Percentiles rank a stretch among this genome's conserved stretches.
phyloP scores from a whole-genome alignment of 1,140 invertebrate genomes.

The Laodelphax striatellus region DNA sequence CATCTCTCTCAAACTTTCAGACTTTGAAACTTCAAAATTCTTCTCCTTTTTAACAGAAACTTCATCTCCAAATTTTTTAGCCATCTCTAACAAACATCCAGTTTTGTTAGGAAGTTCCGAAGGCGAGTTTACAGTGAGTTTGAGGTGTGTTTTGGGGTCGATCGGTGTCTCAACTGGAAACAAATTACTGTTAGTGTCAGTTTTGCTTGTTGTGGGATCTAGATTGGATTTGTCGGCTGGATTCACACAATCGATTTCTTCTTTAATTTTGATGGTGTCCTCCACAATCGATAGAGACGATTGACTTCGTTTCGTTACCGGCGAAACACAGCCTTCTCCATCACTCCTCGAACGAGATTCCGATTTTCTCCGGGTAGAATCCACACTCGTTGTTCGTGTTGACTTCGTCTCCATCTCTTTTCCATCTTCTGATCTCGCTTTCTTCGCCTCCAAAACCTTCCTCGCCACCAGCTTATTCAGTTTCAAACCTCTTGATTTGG shows the following conservation, averaged over 20 bases:
- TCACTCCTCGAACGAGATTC: too few relatives aligned
- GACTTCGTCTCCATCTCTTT: too few relatives aligned
- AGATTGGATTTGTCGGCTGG: neutral
- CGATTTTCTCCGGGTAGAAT: too few relatives aligned
- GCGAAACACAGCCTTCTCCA: too few relatives aligned
- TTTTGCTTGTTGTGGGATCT: neutral
- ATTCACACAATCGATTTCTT: neutral
- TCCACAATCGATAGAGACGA: too few relatives aligned
- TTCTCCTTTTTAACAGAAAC: neutral
- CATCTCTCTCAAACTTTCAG: neutral
- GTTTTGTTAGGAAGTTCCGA: neutral
- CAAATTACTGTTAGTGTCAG: neutral
- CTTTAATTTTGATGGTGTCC: too few relatives aligned
- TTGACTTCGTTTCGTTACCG: too few relatives aligned
- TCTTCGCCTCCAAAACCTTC: too few relatives aligned
- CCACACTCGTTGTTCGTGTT: too few relatives aligned
- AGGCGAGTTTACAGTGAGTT: neutral
- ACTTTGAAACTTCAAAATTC: neutral
- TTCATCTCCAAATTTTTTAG: neutral
- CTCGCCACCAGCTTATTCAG: too few relatives aligned
- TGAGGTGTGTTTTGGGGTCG: neutral
- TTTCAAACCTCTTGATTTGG: too few relatives aligned
- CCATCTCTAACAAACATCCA: slow-evolving; percentile 1
- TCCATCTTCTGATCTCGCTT: too few relatives aligned
- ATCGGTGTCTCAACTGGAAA: neutral